Conservation (phyloP, 2,888 invertebrate species). For the Drosophila meridionalis region DNA sequence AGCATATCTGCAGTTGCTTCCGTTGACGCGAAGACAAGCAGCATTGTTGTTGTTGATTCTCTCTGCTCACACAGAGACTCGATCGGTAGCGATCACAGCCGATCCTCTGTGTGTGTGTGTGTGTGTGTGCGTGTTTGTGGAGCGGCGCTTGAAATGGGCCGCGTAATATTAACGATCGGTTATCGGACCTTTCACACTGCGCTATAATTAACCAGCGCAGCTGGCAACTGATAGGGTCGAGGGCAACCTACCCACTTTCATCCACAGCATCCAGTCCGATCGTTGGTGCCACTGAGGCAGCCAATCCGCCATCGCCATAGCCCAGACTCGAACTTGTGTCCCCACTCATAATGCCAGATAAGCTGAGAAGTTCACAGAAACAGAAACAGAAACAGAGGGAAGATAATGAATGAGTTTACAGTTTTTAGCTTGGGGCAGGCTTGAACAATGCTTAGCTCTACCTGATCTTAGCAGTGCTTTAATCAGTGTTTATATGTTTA, state of each 20-base stretch:
- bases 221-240: slow-evolving; percentile 63
- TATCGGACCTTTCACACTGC: slow-evolving; percentile 65
- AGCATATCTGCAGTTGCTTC: slow-evolving; percentile 43
- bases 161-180: slow-evolving; percentile 80
- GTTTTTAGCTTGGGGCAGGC: slow-evolving; percentile 38
- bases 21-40: slow-evolving; percentile 47
- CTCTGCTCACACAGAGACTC: neutral
- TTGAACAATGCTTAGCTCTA: neutral
- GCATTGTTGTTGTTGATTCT: slow-evolving; percentile 32
- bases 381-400: slow-evolving; percentile 2
- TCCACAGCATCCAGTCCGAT: slow-evolving; percentile 47
- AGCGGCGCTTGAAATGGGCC: slow-evolving; percentile 66
- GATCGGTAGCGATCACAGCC: neutral
- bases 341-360: slow-evolving; percentile 68
- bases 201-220: slow-evolving; percentile 68
- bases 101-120: slow-evolving; percentile 1
- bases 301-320: slow-evolving; percentile 36
- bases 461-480: neutral
- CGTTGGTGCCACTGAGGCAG: slow-evolving; percentile 29
- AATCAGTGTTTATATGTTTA: neutral
- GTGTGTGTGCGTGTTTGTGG: neutral
- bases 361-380: slow-evolving; percentile 5
- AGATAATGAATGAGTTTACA: slow-evolving; percentile 7
- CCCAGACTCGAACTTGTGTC: slow-evolving; percentile 44
- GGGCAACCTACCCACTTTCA: slow-evolving; percentile 72